phyloP scores from a whole-genome alignment of 2,113 vertebrate genomes.

The Rhipidura dahli region DNA sequence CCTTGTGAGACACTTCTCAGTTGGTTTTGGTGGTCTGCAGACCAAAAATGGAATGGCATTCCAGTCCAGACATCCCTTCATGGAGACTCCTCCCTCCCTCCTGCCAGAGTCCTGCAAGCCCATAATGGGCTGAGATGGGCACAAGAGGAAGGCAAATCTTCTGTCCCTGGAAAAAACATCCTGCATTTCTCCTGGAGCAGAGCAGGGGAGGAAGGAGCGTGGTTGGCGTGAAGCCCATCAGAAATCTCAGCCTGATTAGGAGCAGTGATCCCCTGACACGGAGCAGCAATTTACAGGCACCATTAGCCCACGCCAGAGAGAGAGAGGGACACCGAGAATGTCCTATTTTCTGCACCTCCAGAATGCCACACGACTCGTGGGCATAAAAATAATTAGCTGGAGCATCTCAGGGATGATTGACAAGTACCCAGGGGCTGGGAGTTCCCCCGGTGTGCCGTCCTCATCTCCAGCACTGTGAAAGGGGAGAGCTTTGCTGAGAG shows the following conservation, averaged over 20 bases:
- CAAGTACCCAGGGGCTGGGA: neutral
- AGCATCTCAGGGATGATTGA: neutral
- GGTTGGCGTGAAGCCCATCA: neutral
- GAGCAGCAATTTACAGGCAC: neutral
- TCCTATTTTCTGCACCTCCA: neutral
- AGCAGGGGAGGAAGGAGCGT: neutral
- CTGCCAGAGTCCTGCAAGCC: neutral
- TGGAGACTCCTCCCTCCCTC: neutral
- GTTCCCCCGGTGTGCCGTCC: accelerated
- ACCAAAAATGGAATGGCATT: neutral
- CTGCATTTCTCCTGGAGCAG: neutral
- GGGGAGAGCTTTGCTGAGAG: neutral
- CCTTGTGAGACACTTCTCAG: neutral
- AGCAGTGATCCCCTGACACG: neutral
- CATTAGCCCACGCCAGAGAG: neutral
- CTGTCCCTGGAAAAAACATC: neutral
- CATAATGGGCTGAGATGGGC: neutral
- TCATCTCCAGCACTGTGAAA: neutral
- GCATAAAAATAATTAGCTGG: conserved; percentile 52
- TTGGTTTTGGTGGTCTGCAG: too few relatives aligned
- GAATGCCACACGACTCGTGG: neutral
- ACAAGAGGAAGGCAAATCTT: neutral
- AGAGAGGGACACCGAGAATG: neutral
- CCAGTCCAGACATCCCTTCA: neutral
- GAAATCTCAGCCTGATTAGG: neutral